These are phyloP conservation scores for Drosophila ambigua DNA, from an alignment of 1,140 invertebrate genomes.

Conservation along the genomic window DNA sequence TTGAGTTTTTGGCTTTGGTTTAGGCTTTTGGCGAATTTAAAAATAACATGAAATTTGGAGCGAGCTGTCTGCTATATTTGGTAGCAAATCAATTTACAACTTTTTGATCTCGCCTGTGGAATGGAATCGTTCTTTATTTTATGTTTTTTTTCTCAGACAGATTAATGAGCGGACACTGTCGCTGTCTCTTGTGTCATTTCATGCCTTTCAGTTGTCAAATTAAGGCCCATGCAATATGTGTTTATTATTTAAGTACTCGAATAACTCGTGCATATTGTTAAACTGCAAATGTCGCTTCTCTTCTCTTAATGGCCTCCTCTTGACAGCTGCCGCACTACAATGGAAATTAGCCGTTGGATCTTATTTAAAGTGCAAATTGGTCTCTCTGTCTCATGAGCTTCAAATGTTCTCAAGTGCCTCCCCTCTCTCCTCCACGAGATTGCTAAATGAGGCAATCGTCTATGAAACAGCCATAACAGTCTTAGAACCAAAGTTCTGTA, in stretches of 20 bases:
- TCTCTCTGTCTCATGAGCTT: conserved; percentile 31
- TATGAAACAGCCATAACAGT: background rate
- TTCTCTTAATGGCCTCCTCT: conserved; percentile 34
- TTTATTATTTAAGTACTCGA: conserved; percentile 23
- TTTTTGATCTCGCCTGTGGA: conserved; percentile 45
- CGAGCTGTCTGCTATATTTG: conserved; percentile 66
- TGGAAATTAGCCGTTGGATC: conserved; percentile 34
- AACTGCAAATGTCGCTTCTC: conserved; percentile 48
- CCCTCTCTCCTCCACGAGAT: conserved; percentile 10
- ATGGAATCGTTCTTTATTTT: conserved; percentile 45
- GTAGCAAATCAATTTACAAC: conserved; percentile 74
- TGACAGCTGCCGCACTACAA: conserved; percentile 33
- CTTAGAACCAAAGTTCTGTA: background rate
- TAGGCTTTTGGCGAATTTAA: conserved; percentile 29
- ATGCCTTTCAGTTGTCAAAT: conserved; percentile 79
- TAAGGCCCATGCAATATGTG: conserved; percentile 57
- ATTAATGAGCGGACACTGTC: conserved; percentile 64
- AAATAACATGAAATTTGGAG: conserved; percentile 70
- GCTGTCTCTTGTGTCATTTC: conserved; percentile 60
- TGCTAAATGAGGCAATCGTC: conserved; percentile 44
- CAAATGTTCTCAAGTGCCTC: conserved; percentile 31
- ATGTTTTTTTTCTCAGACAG: conserved; percentile 71
- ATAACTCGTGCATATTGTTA: conserved; percentile 20
- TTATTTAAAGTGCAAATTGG: conserved; percentile 14
- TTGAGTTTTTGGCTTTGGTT: conserved; percentile 17